phyloP scores from a whole-genome alignment of 2,888 invertebrate species.

The Eupithecia exiguata region DNA sequence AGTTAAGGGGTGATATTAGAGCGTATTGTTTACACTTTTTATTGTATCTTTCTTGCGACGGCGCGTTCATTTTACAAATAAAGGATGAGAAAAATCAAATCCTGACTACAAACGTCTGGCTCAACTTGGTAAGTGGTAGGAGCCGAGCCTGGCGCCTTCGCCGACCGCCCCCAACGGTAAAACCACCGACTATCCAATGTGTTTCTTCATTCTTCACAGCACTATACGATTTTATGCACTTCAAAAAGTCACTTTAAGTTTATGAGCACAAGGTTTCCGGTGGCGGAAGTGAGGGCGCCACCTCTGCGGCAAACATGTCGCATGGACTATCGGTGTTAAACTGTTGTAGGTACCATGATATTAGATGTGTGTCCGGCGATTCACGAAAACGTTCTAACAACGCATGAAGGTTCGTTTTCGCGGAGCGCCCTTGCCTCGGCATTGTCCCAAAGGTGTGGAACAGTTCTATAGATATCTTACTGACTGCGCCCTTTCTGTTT shows the following conservation, averaged over 20 bases:
- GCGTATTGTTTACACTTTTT: conserved; percentile 73
- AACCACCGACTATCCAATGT: conserved; percentile 38
- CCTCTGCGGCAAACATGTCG: conserved; percentile 77
- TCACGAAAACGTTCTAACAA: conserved; percentile 59
- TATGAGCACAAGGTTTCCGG: conserved; percentile 58
- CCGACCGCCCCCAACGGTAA: conserved; percentile 66
- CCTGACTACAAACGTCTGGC: conserved; percentile 98
- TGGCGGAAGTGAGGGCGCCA: conserved; percentile 74
- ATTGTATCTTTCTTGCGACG: conserved; percentile 82
- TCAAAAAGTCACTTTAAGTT: conserved; percentile 41
- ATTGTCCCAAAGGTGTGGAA: conserved; percentile 71
- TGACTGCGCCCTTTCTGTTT: conserved; percentile 86
- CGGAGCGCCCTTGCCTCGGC: conserved; percentile 67
- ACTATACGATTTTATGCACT: conserved; percentile 51
- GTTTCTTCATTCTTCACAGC: conserved; percentile 39
- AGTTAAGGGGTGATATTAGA: conserved; percentile 29
- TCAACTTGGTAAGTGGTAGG: conserved; percentile 96
- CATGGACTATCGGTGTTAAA: conserved; percentile 80
- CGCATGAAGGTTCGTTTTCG: conserved; percentile 64
- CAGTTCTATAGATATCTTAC: conserved; percentile 78
- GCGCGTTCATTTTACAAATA: conserved; percentile 85
- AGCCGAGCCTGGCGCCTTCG: conserved; percentile 74
- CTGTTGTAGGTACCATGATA: conserved; percentile 70
- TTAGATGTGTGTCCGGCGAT: conserved; percentile 76
- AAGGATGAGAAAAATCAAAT: conserved; percentile 99